These are phyloP conservation scores for Carposina sasakii DNA, from an alignment of 1,140 invertebrate genomes.

Conservation along the genomic window DNA sequence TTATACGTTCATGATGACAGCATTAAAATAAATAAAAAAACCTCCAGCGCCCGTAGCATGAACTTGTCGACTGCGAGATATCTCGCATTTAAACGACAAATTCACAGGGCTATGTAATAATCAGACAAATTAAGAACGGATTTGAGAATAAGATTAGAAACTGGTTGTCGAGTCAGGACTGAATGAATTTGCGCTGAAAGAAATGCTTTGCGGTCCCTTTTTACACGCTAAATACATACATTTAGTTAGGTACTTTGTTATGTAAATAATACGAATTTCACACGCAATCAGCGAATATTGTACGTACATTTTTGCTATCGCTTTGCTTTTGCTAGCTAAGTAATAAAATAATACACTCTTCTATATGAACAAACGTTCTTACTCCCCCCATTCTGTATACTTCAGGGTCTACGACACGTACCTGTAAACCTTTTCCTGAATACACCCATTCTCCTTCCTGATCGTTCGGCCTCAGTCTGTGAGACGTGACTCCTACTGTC, in stretches of 20 bases:
- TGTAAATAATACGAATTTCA: neutral
- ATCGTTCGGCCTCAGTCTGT: conserved; percentile 39
- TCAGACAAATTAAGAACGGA: too few relatives aligned
- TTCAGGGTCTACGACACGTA: conserved; percentile 10
- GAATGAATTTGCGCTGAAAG: too few relatives aligned
- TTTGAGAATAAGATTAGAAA: too few relatives aligned
- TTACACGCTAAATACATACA: neutral
- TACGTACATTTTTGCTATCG: neutral
- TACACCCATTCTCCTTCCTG: conserved; percentile 48
- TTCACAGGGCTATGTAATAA: too few relatives aligned
- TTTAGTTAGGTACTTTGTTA: neutral
- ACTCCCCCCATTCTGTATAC: neutral
- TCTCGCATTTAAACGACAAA: too few relatives aligned
- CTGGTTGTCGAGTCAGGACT: too few relatives aligned
- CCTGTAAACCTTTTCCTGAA: conserved; percentile 44
- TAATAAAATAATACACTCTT: neutral
- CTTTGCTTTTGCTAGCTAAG: neutral
- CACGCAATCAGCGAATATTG: neutral
- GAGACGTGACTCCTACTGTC: conserved; percentile 40
- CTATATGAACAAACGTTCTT: neutral
- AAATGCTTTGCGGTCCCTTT: neutral
- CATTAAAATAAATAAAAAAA: too few relatives aligned
- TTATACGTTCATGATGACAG: too few relatives aligned
- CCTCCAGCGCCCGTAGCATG: too few relatives aligned
- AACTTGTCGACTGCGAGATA: too few relatives aligned